These are phyloP conservation scores for Suricata suricatta DNA, from an alignment of 2,113 vertebrate genomes.

Conservation along the genomic window DNA sequence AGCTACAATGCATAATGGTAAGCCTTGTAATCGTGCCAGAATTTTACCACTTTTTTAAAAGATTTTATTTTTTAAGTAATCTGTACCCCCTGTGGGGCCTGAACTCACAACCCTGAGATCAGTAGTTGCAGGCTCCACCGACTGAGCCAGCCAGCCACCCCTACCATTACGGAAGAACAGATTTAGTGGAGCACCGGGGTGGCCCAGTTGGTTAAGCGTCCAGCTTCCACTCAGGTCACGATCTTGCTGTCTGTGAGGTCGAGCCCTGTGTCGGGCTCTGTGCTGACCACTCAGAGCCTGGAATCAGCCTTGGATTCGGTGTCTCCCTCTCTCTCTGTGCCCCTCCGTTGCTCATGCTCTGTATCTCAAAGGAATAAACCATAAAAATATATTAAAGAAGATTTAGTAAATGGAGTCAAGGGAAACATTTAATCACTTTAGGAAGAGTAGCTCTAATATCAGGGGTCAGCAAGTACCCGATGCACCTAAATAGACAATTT, in stretches of 20 bases:
- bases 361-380: too few relatives aligned
- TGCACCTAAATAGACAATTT: background rate
- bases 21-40: background rate
- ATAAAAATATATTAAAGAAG: too few relatives aligned
- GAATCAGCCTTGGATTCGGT: too few relatives aligned
- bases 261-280: too few relatives aligned
- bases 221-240: too few relatives aligned
- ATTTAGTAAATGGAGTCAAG: background rate
- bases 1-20: background rate
- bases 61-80: background rate
- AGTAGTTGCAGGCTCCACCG: background rate
- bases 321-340: too few relatives aligned
- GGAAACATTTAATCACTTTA: background rate
- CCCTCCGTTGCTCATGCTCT: too few relatives aligned
- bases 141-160: background rate
- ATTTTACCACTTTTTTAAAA: background rate
- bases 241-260: too few relatives aligned
- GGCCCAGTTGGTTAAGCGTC: too few relatives aligned
- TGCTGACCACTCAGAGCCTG: too few relatives aligned
- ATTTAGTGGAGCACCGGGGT: background rate
- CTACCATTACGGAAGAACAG: background rate
- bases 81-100: background rate
- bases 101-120: background rate
- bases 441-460: background rate
- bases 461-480: background rate